A percentile compares a stretch with the other conserved stretches of the same genome.
These are phyloP conservation scores for Latrodectus hesperus DNA, from an alignment of 2,888 invertebrate species.

Conservation along the genomic window DNA sequence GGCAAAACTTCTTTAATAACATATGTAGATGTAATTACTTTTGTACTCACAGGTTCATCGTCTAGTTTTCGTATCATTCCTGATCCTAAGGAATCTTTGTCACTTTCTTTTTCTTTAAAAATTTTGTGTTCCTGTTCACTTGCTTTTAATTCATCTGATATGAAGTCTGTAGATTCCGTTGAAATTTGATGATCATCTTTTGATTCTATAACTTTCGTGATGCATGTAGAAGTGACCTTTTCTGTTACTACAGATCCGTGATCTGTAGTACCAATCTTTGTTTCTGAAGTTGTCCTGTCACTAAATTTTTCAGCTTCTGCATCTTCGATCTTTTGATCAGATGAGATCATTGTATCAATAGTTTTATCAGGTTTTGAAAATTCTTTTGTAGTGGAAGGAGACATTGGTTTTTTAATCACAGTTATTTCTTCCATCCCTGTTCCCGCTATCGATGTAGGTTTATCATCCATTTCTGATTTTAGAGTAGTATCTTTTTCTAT, in stretches of 20 bases:
- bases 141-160: not conserved
- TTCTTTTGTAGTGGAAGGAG: no score
- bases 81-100: not conserved
- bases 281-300: not conserved
- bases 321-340: no score
- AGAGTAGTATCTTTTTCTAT: no score
- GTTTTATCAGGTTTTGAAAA: no score
- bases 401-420: no score
- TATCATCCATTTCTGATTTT: no score
- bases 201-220: not conserved
- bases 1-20: not conserved
- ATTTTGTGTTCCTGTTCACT: not conserved
- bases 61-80: not conserved
- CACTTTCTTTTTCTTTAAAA: not conserved
- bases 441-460: no score
- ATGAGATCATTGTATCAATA: no score
- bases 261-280: not conserved
- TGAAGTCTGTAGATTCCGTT: not conserved
- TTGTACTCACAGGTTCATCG: not conserved
- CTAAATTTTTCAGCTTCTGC: no score
- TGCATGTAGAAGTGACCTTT: not conserved
- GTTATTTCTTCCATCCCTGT: no score
- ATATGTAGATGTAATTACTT: not conserved
- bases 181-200: not conserved
- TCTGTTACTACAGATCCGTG: not conserved